Evolutionary conservation across 2,797 vertebrate species (phyloP).

Genomic region (Hypotaenidia philippensis): DNA sequence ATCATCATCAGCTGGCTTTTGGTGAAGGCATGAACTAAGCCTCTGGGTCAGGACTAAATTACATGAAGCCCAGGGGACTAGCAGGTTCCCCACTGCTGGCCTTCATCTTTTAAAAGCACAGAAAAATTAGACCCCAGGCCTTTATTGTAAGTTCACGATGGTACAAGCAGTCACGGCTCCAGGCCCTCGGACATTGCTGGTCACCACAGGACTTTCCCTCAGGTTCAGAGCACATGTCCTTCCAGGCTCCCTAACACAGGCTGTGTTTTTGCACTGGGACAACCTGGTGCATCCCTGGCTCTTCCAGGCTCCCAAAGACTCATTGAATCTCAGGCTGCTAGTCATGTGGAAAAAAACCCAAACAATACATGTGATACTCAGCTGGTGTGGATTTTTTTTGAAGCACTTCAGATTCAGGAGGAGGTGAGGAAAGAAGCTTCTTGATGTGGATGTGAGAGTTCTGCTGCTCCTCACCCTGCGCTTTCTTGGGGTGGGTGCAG

Average conservation of each 20-base stretch:
- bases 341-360: neutral
- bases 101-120: neutral
- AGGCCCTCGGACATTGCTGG: neutral
- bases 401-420: neutral
- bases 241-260: neutral
- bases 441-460: neutral
- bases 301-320: neutral
- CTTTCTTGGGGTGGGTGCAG: neutral
- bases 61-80: neutral
- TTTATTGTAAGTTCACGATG: neutral
- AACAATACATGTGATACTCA: neutral
- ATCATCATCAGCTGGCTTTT: neutral
- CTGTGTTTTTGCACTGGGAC: accelerated
- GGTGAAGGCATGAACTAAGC: neutral
- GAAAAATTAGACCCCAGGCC: neutral
- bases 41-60: neutral
- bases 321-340: neutral
- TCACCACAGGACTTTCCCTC: accelerated
- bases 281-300: neutral
- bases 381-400: accelerated
- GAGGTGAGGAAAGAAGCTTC: neutral
- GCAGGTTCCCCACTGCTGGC: neutral
- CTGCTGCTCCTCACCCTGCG: neutral
- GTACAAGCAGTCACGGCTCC: neutral
- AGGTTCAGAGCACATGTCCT: accelerated